Evolutionary conservation across 37 sponge, comb jelly and placozoan genomes (phyloP).

Genomic region (Lycopodina hypogea): DNA sequence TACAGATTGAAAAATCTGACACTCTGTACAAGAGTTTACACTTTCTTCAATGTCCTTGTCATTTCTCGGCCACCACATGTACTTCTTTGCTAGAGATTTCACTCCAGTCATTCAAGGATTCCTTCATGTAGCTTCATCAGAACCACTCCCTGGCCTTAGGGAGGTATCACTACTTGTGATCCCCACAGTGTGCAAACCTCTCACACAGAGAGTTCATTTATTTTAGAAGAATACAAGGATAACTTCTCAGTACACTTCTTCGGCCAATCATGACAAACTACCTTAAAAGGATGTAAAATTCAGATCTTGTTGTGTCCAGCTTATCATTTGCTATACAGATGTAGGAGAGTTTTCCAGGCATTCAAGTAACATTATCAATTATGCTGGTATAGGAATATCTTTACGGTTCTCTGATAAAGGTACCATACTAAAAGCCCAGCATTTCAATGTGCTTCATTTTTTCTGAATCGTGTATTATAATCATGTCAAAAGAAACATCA

Average conservation of each 20-base stretch:
- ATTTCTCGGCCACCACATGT: too few species aligned
- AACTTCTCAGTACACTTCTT: neutral
- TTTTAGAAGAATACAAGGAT: neutral
- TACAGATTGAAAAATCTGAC: too few species aligned
- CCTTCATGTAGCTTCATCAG: too few species aligned
- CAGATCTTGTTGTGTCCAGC: constrained; percentile 8
- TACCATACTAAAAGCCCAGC: constrained; percentile 25
- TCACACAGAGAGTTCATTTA: neutral
- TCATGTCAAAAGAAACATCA: constrained; percentile 2
- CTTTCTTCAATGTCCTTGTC: too few species aligned
- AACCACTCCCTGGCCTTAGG: too few species aligned
- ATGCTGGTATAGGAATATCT: neutral
- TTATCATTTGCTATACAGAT: neutral
- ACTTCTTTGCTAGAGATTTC: too few species aligned
- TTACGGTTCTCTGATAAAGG: too few species aligned
- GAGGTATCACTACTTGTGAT: too few species aligned
- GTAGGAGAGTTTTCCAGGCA: constrained; percentile 8
- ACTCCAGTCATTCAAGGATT: too few species aligned
- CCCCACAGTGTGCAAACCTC: too few species aligned
- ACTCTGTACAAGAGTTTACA: too few species aligned
- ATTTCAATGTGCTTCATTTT: constrained; percentile 17
- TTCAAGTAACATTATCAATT: constrained; percentile 8
- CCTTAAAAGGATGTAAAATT: too few species aligned
- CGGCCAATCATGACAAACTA: neutral
- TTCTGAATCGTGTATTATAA: neutral